These are phyloP conservation scores for Pandemis corylana DNA, from an alignment of 2,888 invertebrate genomes.

Conservation along the genomic window DNA sequence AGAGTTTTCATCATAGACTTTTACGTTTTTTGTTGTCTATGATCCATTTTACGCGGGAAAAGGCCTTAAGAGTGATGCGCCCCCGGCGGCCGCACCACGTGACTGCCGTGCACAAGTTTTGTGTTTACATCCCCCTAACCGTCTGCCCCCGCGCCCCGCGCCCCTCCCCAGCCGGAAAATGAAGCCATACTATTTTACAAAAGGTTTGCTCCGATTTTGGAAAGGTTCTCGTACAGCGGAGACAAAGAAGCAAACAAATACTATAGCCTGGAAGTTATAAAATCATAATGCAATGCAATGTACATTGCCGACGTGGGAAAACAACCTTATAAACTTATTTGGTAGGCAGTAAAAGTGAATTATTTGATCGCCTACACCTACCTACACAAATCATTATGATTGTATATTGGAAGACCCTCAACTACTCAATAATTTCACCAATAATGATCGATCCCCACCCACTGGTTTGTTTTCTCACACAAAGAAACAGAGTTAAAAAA, in stretches of 20 bases:
- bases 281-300: too few relatives aligned
- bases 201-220: conserved; percentile 10
- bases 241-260: background rate
- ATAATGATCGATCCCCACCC: too few relatives aligned
- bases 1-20: conserved; percentile 47
- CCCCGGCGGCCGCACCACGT: conserved; percentile 83
- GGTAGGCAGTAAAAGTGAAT: background rate
- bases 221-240: conserved; percentile 15
- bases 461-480: too few relatives aligned
- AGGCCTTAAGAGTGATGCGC: conserved; percentile 82
- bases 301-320: too few relatives aligned
- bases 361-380: background rate
- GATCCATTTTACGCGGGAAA: conserved; percentile 49
- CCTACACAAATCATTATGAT: too few relatives aligned
- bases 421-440: too few relatives aligned
- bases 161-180: conserved; percentile 48
- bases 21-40: conserved; percentile 44
- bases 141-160: conserved; percentile 51
- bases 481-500: too few relatives aligned
- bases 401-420: too few relatives aligned
- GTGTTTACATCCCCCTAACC: conserved; percentile 76
- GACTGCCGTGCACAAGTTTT: conserved; percentile 77
- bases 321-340: background rate
- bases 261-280: background rate
- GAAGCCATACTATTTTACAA: conserved; percentile 24